Evolutionary conservation across 2,797 vertebrate species (phyloP).

Genomic region (Hydrocynus forskahlii): DNA sequence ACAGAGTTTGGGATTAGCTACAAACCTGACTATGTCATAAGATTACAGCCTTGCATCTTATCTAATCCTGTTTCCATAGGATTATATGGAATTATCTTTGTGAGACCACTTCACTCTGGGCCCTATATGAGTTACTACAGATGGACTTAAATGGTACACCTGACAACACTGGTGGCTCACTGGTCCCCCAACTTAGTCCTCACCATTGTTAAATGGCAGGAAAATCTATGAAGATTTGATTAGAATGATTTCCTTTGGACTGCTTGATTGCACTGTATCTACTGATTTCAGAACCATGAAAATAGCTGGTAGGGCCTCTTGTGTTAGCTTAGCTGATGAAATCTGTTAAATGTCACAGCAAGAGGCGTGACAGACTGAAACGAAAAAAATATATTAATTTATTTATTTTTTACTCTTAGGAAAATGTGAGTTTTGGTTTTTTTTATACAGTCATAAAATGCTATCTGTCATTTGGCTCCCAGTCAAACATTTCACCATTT

Average conservation of each 20-base stretch:
- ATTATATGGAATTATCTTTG: conserved; percentile 55
- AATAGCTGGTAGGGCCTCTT: background rate
- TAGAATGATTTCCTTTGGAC: background rate
- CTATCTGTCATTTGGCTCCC: background rate
- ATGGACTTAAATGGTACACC: conserved; percentile 40
- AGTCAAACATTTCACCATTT: conserved; percentile 12
- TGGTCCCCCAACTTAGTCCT: background rate
- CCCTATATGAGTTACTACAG: conserved; percentile 28
- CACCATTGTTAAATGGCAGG: background rate
- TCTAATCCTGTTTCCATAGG: conserved; percentile 55
- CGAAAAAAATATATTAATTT: too few relatives aligned
- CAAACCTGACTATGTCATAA: conserved; percentile 41
- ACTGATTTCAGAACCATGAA: background rate
- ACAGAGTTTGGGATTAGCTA: conserved; percentile 36
- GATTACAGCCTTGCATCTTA: conserved; percentile 51
- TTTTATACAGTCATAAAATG: too few relatives aligned
- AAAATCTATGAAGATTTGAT: background rate
- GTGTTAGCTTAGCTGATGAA: background rate
- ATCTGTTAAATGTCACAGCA: background rate
- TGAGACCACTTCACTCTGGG: conserved; percentile 36
- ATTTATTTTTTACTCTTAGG: background rate
- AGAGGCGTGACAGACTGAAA: background rate
- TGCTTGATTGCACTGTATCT: too few relatives aligned
- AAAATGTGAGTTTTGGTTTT: too few relatives aligned
- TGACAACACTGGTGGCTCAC: background rate